Evolutionary conservation across 2,113 vertebrate species (phyloP), one percentile per base, ranked within the genome.

Genomic region (Cathartes aura): DNA sequence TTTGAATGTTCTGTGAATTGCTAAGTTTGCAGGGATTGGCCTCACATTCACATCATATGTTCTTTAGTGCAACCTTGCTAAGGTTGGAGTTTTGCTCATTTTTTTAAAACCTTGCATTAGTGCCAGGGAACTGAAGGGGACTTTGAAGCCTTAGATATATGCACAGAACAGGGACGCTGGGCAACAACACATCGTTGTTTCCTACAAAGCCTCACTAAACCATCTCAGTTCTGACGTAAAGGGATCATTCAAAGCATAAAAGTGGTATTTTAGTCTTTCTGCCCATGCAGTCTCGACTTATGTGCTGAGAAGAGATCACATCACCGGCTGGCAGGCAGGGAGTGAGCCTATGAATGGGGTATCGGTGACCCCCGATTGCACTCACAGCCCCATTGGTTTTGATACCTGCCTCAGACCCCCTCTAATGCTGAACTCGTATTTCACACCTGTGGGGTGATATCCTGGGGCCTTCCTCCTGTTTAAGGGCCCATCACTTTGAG

Each of bases 311-410:
- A 84, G 10, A 0, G 0, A 27, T 42, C 12, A 16, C 42, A 62
- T 12, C n/a, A 15, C 15, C 23, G 27, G 12, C 58, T 67, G 42
- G 29, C 34, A 38, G 23, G 26, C 45, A 67, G 26, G 23, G 55
- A 83, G 16, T 8, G 14, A 38, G 29, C 45, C 23, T 36, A 30
- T 67, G 19, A 50, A 27, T 58, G 34, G 20, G 23, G 27, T 53
- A 52, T 6, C 0, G 0, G 11, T 21, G 23, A 67, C 7, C 10
- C 16, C 24, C 1, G 4, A 34, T 9, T 80, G 29, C 16, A 30
- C 34, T 75, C 19, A 59, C 23, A 82, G 9, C 6, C 17, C 18
- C 1, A 0, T 55, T 64, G 66, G 5, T 55, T 71, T 74, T 42
- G 15, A n/a, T 36, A 42, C 26, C 12, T 75, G 40, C 34, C 27